A percentile compares a stretch with the other conserved stretches of the same genome.
These are phyloP conservation scores for Phrynocephalus vlangalii DNA, from an alignment of 2,797 vertebrate species.

Conservation along the genomic window DNA sequence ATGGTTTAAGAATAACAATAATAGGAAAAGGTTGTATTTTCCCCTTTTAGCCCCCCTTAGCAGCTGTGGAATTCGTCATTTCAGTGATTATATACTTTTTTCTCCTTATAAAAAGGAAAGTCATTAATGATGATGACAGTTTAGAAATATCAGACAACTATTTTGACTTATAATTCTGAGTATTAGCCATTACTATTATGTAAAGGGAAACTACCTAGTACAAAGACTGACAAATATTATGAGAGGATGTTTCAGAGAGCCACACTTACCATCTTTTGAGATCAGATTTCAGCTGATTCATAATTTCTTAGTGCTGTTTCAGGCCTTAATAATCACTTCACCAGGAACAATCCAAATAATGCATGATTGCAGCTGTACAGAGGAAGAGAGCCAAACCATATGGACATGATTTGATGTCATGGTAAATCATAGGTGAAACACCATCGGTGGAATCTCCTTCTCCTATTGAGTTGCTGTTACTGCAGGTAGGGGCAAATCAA, in stretches of 20 bases:
- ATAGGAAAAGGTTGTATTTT: slow-evolving; percentile 58
- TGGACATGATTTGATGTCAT: neutral
- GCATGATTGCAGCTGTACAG: neutral
- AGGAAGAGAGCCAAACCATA: neutral
- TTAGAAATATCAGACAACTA: slow-evolving; percentile 12
- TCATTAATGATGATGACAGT: slow-evolving; percentile 6
- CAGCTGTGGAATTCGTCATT: slow-evolving; percentile 53
- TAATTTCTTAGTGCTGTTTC: slow-evolving; percentile 10
- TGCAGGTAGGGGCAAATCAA: too few relatives aligned
- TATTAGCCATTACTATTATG: neutral
- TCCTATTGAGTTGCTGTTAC: too few relatives aligned
- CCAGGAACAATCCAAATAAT: neutral
- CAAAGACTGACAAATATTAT: slow-evolving; percentile 17
- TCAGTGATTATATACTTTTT: slow-evolving; percentile 21
- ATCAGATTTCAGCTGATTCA: slow-evolving; percentile 6
- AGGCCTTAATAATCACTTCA: neutral
- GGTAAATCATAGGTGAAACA: neutral
- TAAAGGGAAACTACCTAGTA: neutral
- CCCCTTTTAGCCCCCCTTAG: slow-evolving; percentile 49
- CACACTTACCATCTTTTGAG: neutral
- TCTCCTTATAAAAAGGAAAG: slow-evolving; percentile 9
- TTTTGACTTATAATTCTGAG: slow-evolving; percentile 18
- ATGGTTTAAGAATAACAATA: slow-evolving; percentile 71
- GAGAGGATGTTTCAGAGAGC: neutral
- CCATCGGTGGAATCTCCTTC: too few relatives aligned